Conservation (phyloP, 2,113 vertebrate species). For the Catharus minimus region DNA sequence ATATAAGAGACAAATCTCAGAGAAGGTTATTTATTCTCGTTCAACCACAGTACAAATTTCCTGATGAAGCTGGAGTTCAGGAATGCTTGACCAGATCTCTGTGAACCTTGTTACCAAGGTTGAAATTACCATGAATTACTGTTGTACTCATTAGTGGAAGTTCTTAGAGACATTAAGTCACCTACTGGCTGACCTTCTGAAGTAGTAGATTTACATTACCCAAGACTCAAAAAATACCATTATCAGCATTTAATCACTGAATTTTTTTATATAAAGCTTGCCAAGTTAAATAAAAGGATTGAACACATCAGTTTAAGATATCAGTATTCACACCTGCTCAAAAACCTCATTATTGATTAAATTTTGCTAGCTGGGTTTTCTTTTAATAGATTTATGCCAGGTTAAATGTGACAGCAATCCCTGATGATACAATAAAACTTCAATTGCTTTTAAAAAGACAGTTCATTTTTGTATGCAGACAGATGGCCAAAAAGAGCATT, state of each 20-base stretch:
- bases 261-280: not conserved
- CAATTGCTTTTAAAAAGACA: not conserved
- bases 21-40: not conserved
- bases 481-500: not conserved
- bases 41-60: conserved; percentile 5
- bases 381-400: not conserved
- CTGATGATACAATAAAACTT: not conserved
- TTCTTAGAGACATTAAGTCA: conserved; percentile 43
- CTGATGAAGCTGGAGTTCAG: conserved; percentile 3
- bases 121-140: conserved; percentile 45
- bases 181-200: conserved; percentile 33
- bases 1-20: conserved; percentile 4
- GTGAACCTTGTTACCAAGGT: conserved; percentile 19
- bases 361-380: not conserved
- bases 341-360: not conserved
- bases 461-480: not conserved
- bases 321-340: not conserved
- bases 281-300: not conserved
- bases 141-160: conserved; percentile 27
- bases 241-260: not conserved
- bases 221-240: conserved; percentile 11
- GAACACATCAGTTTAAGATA: not conserved
- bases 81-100: conserved; percentile 48
- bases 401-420: not conserved
- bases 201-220: conserved; percentile 11